These are phyloP conservation scores for Prunella strophiata DNA, from an alignment of 2,797 vertebrate species.

Conservation along the genomic window DNA sequence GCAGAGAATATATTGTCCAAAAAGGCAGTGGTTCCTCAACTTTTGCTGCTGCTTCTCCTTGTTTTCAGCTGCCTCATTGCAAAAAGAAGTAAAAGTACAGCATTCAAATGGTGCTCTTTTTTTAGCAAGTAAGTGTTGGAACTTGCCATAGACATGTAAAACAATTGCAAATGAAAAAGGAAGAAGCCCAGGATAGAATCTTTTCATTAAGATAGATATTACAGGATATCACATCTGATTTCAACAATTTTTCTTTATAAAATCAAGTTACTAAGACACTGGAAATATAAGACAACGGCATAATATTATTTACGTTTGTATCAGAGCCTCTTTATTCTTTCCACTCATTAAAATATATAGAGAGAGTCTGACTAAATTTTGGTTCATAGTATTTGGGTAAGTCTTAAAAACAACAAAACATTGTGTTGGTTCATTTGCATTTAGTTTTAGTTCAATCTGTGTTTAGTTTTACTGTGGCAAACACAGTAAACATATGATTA, in stretches of 20 bases:
- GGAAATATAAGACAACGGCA: background rate
- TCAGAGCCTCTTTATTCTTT: background rate
- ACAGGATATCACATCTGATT: background rate
- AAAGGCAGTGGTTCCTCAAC: background rate
- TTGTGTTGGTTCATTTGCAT: background rate
- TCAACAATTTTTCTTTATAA: background rate
- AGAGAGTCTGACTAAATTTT: background rate
- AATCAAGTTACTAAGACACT: background rate
- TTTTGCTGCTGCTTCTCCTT: background rate
- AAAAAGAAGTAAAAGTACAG: background rate
- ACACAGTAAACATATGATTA: slow-evolving; percentile 11
- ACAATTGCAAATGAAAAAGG: background rate
- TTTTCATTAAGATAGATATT: background rate
- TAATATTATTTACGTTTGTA: background rate
- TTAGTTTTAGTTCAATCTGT: background rate
- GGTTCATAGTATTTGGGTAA: background rate
- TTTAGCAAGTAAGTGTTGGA: background rate
- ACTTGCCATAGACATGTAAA: background rate
- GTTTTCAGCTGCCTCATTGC: background rate
- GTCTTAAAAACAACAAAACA: background rate
- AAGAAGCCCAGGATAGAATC: background rate
- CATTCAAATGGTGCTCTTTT: background rate
- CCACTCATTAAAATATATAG: background rate
- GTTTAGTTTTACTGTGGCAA: background rate
- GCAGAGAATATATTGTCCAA: background rate